Conservation (phyloP, 2,888 invertebrate genomes). For the Anarsia innoxiella region DNA sequence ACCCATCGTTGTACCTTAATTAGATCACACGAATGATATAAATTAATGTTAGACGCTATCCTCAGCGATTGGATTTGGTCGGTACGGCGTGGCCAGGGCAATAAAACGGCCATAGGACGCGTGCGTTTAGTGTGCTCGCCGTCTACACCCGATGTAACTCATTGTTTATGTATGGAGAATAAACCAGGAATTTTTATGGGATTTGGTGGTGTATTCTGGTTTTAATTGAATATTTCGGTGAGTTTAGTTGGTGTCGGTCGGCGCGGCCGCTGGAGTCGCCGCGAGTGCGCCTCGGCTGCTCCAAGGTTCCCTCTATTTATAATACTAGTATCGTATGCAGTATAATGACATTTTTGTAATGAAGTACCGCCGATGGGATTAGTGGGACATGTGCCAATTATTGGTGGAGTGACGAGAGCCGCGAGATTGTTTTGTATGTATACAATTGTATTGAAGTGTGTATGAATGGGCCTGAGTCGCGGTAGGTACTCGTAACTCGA, state of each 20-base stretch:
- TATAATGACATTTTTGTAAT: conserved; percentile 72
- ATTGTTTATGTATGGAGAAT: conserved; percentile 75
- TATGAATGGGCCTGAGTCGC: conserved; percentile 27
- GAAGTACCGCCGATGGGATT: conserved; percentile 62
- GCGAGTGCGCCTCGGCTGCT: conserved; percentile 38
- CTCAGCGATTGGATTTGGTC: conserved; percentile 40
- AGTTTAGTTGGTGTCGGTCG: conserved; percentile 31
- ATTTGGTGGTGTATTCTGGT: conserved; percentile 47
- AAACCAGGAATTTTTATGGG: conserved; percentile 69
- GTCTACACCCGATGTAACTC: conserved; percentile 72
- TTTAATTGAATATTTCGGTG: conserved; percentile 52
- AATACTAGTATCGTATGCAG: conserved; percentile 68
- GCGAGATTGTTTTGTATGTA: conserved; percentile 52
- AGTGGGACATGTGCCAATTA: conserved; percentile 73
- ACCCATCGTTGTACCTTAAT: conserved; percentile 67
- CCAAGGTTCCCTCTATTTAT: conserved; percentile 71
- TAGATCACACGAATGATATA: conserved; percentile 71
- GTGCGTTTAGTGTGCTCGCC: conserved; percentile 67
- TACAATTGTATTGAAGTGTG: conserved; percentile 48
- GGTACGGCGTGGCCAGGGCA: conserved; percentile 46
- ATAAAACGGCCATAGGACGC: conserved; percentile 70
- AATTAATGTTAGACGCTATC: conserved; percentile 66
- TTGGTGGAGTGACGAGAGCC: conserved; percentile 58
- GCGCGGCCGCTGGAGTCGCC: conserved; percentile 32
- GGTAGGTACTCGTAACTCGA: not conserved